phyloP scores from a whole-genome alignment of 64 coral and sea anemone species.

The Montipora sp. region DNA sequence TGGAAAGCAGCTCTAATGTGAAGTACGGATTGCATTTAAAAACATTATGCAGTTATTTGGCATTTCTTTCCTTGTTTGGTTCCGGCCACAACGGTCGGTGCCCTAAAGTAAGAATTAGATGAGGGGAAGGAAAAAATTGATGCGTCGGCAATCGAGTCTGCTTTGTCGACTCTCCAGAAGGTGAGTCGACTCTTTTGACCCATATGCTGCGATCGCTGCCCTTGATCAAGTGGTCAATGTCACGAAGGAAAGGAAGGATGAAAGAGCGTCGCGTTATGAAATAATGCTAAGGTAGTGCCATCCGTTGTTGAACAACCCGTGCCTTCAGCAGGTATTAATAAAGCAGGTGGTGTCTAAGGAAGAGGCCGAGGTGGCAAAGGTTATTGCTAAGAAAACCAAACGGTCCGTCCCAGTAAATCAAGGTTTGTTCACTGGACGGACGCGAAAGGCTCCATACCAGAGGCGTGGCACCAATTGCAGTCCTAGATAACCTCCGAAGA shows the following conservation, averaged over 20 bases:
- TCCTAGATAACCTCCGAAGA: neutral
- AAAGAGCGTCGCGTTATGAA: constrained; percentile 1
- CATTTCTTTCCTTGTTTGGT: too few species aligned
- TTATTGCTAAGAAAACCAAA: constrained; percentile 10
- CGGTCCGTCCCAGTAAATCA: neutral
- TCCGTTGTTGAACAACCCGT: too few species aligned
- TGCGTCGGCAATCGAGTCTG: too few species aligned
- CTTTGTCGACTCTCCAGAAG: too few species aligned
- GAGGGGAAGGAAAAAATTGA: too few species aligned
- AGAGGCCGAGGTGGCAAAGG: constrained; percentile 40
- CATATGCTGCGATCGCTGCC: neutral
- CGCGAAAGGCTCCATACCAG: neutral
- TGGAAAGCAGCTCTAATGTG: too few species aligned
- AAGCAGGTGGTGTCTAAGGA: constrained; percentile 15
- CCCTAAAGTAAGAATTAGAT: too few species aligned
- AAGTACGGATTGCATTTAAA: too few species aligned
- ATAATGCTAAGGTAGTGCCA: constrained; percentile 25
- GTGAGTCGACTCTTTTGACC: neutral
- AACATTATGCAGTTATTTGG: too few species aligned
- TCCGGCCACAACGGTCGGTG: too few species aligned
- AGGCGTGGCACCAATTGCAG: neutral
- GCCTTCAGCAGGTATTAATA: too few species aligned
- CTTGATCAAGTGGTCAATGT: neutral
- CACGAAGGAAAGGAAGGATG: neutral
- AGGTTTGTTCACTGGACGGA: neutral